A percentile compares a stretch with the other conserved stretches of the same genome.
phyloP scores from a whole-genome alignment of 2,113 vertebrate species.

The Istiophorus platypterus region DNA sequence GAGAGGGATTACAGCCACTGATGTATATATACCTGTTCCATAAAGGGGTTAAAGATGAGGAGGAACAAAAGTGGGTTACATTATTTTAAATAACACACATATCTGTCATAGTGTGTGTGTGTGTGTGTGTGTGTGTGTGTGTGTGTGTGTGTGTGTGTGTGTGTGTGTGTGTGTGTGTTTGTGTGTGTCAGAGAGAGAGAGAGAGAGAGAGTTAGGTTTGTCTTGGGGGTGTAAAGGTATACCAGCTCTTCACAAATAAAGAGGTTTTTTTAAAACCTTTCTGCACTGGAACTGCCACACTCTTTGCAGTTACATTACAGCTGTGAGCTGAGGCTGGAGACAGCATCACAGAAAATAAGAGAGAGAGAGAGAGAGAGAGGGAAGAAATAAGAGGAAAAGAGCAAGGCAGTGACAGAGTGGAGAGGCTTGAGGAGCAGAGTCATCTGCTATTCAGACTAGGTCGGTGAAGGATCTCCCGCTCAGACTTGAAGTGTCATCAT shows the following conservation, averaged over 20 bases:
- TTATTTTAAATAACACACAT: slow-evolving; percentile 40
- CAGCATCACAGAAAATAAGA: slow-evolving; percentile 10
- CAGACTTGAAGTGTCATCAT: slow-evolving; percentile 32
- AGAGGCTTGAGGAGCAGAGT: slow-evolving; percentile 29
- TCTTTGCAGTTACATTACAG: slow-evolving; percentile 55
- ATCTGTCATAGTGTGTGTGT: slow-evolving; percentile 43
- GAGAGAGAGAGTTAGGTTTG: slow-evolving; percentile 39
- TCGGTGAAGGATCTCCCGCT: slow-evolving; percentile 33
- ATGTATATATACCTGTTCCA: slow-evolving; percentile 24
- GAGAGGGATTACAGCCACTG: not conserved
- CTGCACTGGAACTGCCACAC: slow-evolving; percentile 17
- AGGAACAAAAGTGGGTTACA: slow-evolving; percentile 1
- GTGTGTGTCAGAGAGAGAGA: slow-evolving; percentile 11
- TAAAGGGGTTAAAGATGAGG: not conserved
- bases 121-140: not conserved
- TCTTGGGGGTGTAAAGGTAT: slow-evolving; percentile 15
- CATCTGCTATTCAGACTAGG: slow-evolving; percentile 28
- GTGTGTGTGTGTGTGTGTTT: not conserved
- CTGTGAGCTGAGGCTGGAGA: slow-evolving; percentile 37
- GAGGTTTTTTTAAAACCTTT: not conserved
- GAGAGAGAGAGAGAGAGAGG: slow-evolving; percentile 12
- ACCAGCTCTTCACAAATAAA: slow-evolving; percentile 34
- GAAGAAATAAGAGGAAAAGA: slow-evolving; percentile 24
- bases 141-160: not conserved
- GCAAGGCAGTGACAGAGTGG: slow-evolving; percentile 5